phyloP scores from a whole-genome alignment of 2,888 invertebrate genomes.

The Escarpia spicata region DNA sequence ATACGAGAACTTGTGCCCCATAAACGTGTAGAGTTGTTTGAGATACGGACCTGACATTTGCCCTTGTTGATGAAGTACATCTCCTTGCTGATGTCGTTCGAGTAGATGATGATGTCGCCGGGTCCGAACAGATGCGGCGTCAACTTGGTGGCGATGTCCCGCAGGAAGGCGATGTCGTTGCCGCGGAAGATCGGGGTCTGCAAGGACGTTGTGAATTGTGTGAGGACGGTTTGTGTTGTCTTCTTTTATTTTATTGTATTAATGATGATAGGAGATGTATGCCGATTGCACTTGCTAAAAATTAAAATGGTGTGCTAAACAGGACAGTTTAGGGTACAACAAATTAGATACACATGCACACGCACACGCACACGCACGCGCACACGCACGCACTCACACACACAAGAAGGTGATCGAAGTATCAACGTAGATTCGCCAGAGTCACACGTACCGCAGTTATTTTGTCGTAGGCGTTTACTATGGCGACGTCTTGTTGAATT shows the following conservation, averaged over 20 bases:
- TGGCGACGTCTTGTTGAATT: slow-evolving; percentile 39
- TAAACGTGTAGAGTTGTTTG: not conserved
- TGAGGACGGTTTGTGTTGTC: not conserved
- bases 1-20: not conserved
- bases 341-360: too few species aligned
- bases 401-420: too few species aligned
- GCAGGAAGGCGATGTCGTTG: slow-evolving; percentile 40
- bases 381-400: not conserved
- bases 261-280: not conserved
- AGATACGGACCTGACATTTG: not conserved
- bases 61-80: slow-evolving; percentile 42
- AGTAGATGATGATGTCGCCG: slow-evolving; percentile 40
- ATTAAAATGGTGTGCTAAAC: too few species aligned
- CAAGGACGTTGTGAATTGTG: not conserved
- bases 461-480: slow-evolving; percentile 31
- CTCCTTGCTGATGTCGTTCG: slow-evolving; percentile 40
- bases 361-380: too few species aligned
- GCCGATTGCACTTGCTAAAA: not conserved
- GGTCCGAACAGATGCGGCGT: slow-evolving; percentile 39
- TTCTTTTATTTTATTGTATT: not conserved
- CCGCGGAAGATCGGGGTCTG: slow-evolving; percentile 39
- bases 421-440: too few species aligned
- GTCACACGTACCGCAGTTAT: slow-evolving; percentile 20
- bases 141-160: slow-evolving; percentile 29
- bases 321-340: too few species aligned